Conservation (phyloP, 2,113 vertebrate genomes). For the Leucopsar rothschildi region DNA sequence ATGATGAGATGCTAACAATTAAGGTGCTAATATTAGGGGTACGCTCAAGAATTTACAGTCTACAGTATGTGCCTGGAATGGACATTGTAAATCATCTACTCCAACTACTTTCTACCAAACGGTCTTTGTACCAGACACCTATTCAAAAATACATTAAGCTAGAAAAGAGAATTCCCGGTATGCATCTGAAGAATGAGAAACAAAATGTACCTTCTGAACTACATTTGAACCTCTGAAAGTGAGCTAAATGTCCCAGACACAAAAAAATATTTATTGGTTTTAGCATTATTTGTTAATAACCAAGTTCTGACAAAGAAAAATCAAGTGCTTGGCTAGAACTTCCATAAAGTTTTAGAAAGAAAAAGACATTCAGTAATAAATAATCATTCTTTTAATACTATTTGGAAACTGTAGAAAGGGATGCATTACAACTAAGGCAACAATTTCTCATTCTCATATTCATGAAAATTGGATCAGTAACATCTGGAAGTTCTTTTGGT, state of each 20-base stretch:
- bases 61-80: not conserved
- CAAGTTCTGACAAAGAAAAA: not conserved
- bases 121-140: not conserved
- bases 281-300: not conserved
- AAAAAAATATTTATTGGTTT: not conserved
- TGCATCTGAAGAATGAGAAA: not conserved
- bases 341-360: not conserved
- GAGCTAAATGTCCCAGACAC: not conserved
- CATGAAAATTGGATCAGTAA: not conserved
- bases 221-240: not conserved
- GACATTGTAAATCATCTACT: not conserved
- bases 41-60: not conserved
- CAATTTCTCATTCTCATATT: not conserved
- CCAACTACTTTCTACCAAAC: not conserved
- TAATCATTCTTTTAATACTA: not conserved
- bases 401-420: not conserved
- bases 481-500: conserved; percentile 12
- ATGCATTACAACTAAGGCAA: not conserved
- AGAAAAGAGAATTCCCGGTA: not conserved
- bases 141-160: not conserved
- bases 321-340: not conserved
- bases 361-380: not conserved
- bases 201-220: not conserved
- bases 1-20: not conserved
- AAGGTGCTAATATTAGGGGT: not conserved